A percentile compares a stretch with the other conserved stretches of the same genome.
Evolutionary conservation across 2,888 invertebrate genomes (phyloP).

Genomic region (Crioceris asparagi): DNA sequence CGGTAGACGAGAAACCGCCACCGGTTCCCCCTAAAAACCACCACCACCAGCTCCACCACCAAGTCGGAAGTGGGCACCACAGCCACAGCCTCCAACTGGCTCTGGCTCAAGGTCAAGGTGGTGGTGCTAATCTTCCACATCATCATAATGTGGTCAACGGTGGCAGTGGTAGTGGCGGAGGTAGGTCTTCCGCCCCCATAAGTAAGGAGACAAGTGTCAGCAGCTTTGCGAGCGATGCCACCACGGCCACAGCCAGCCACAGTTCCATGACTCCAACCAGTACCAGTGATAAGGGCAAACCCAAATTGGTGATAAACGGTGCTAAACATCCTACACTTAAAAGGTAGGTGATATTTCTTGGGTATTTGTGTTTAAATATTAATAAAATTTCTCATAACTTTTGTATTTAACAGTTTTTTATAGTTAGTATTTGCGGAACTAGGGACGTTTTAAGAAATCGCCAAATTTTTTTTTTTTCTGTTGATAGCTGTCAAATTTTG

Average conservation of each 20-base stretch:
- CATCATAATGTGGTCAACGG: too few relatives aligned
- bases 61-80: conserved; percentile 21
- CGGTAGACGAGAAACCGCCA: conserved; percentile 66
- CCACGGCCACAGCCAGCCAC: conserved; percentile 42
- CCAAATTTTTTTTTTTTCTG: too few relatives aligned
- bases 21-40: conserved; percentile 40
- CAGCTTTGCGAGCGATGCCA: conserved; percentile 57
- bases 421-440: background rate
- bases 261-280: conserved; percentile 48
- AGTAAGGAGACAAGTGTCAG: conserved; percentile 61
- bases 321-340: conserved; percentile 62
- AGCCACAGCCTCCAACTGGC: conserved; percentile 10
- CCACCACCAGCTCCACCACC: conserved; percentile 26
- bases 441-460: too few relatives aligned
- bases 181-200: conserved; percentile 29
- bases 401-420: background rate
- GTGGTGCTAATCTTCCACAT: too few relatives aligned
- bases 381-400: too few relatives aligned
- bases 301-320: conserved; percentile 57
- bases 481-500: too few relatives aligned
- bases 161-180: conserved; percentile 28
- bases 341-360: conserved; percentile 55
- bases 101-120: conserved; percentile 25
- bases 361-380: background rate
- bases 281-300: conserved; percentile 52